Base-by-base conservation (phyloP, 2,888 invertebrate genomes). In the Beris chalybata region DNA sequence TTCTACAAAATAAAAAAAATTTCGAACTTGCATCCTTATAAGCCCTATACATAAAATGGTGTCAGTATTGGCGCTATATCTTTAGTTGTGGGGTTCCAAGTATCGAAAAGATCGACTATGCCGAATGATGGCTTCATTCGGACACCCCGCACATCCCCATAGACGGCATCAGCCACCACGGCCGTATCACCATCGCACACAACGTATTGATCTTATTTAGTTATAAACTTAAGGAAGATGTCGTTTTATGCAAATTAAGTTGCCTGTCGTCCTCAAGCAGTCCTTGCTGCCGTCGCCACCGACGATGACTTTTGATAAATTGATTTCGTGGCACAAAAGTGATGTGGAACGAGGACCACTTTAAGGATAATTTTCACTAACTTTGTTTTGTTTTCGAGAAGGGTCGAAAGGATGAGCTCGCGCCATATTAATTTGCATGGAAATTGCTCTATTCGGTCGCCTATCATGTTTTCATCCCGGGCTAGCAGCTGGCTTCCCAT, bases 211-310 rank as follows among this genome's bases (percentile, higher is more conserved):
- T 69, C 69, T 69, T 69, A 69, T 69, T 69, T 69, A 69, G 69
- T 67, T 69, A 69, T 69, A 69, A 69, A 69, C 67, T 69, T 67
- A 63, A 67, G 64, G 48, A 67, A 67, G 66, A 66, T 56, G 64
- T 69, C 69, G 69, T 65, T 54, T 65, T 69, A 69, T 69, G 69
- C 65, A 69, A 69, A 69, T 69, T 69, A 67, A 69, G 69, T 69
- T 69, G 59, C 65, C 63, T 59, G 50, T 53, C 65, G 61, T 59
- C 50, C 29, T 31, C 9, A 1, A 38, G 38, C 9, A 53, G 45
- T 54, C 30, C 54, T 64, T 31, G 13, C 12, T 45, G 44, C 31
- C 64, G 53, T 22, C 22, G 22, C 22, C 32, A 31, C 50, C 52
- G 30, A 50, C 56, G 22, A 65, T 69, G 67, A 69, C 65, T 69